These are phyloP conservation scores for Ellobium chinense DNA, from an alignment of 2,888 invertebrate genomes.

Conservation along the genomic window DNA sequence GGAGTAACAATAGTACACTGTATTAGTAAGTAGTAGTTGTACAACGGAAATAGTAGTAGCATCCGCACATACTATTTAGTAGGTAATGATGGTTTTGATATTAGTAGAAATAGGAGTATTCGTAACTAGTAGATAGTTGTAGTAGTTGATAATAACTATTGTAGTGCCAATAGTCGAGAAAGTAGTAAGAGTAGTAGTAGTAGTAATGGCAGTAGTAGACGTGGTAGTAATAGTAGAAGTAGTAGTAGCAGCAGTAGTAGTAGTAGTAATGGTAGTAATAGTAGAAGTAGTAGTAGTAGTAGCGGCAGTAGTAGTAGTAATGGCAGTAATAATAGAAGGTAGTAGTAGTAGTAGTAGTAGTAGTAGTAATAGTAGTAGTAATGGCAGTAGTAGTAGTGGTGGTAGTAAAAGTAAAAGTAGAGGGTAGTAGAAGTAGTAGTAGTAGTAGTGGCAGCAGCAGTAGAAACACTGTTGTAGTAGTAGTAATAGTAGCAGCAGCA, in stretches of 20 bases:
- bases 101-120: too few species aligned
- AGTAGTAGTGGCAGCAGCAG: constrained; percentile 22
- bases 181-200: not conserved
- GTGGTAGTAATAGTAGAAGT: not conserved
- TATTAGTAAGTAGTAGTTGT: too few species aligned
- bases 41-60: too few species aligned
- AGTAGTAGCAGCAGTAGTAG: constrained; percentile 13
- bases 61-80: too few species aligned
- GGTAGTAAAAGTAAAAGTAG: not conserved
- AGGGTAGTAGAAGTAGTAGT: not conserved
- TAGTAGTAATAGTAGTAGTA: constrained; percentile 23
- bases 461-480: constrained; percentile 22
- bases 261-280: not conserved
- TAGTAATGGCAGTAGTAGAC: too few species aligned
- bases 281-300: constrained; percentile 14
- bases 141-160: not conserved
- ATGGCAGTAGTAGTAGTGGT: constrained; percentile 2
- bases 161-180: not conserved
- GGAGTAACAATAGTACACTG: too few species aligned
- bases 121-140: too few species aligned
- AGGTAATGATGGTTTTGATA: too few species aligned
- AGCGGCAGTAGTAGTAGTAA: not conserved
- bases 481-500: constrained; percentile 30
- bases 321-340: constrained; percentile 3
- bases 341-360: not conserved